Conservation (phyloP, 2,888 invertebrate genomes). For the Aquatica leii region DNA sequence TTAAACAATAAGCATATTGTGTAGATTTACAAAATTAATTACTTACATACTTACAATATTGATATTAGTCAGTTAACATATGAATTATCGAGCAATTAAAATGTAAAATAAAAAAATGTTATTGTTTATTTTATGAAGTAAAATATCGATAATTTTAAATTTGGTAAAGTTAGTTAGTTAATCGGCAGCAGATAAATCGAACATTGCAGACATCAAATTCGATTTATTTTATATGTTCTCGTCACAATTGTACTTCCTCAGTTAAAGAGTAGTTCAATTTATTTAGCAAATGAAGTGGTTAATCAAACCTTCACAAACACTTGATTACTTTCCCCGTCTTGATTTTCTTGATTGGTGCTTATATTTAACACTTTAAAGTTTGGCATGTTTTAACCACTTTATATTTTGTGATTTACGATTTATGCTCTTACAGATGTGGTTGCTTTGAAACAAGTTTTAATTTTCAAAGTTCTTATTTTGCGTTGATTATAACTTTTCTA, state of each 20-base stretch:
- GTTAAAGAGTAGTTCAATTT: slow-evolving; percentile 45
- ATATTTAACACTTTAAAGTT: slow-evolving; percentile 22
- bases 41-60: too few species aligned
- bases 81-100: too few species aligned
- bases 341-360: slow-evolving; percentile 31
- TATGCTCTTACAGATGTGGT: not conserved
- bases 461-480: too few species aligned
- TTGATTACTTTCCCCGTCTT: slow-evolving; percentile 43
- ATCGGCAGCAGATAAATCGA: not conserved
- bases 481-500: too few species aligned
- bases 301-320: slow-evolving; percentile 49
- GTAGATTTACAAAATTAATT: too few species aligned
- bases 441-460: too few species aligned
- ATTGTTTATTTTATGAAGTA: too few species aligned
- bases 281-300: slow-evolving; percentile 51
- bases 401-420: not conserved
- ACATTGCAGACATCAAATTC: slow-evolving; percentile 12
- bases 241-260: slow-evolving; percentile 45
- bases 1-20: too few species aligned
- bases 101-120: too few species aligned
- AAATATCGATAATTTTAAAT: too few species aligned
- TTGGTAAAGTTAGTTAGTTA: too few species aligned
- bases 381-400: not conserved
- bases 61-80: too few species aligned
- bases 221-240: slow-evolving; percentile 46